A percentile compares a stretch with the other conserved stretches of the same genome.
phyloP scores from a whole-genome alignment of 2,888 invertebrate genomes.

The Drosophila lutescens region DNA sequence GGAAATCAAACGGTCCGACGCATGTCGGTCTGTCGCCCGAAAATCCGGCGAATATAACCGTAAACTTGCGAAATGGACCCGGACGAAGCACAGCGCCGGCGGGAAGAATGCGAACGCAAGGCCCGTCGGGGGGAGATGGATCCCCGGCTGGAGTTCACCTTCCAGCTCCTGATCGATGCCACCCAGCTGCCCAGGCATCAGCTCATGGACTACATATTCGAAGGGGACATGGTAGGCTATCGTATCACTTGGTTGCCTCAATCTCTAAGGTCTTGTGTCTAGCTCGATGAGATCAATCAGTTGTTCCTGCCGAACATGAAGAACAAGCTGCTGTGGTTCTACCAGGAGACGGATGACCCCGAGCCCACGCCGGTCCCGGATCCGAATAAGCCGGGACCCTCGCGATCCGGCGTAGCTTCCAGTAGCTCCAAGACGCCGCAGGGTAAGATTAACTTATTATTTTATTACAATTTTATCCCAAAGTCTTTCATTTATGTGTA shows the following conservation, averaged over 20 bases:
- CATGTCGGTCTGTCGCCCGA: conserved; percentile 4
- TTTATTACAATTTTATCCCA: too few species aligned
- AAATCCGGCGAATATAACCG: conserved; percentile 14
- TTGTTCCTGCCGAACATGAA: conserved; percentile 93
- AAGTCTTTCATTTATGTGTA: too few species aligned
- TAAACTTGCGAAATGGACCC: conserved; percentile 70
- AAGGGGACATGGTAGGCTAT: conserved; percentile 91
- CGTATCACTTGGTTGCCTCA: background rate
- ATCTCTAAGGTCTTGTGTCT: conserved; percentile 10
- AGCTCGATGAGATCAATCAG: conserved; percentile 95
- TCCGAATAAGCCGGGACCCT: conserved; percentile 85
- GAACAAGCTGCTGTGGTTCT: conserved; percentile 94
- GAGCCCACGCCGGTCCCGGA: conserved; percentile 84
- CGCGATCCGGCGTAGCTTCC: conserved; percentile 85
- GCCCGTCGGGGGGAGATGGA: conserved; percentile 96
- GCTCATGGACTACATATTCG: conserved; percentile 95
- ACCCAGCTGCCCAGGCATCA: conserved; percentile 92
- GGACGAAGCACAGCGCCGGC: conserved; percentile 87
- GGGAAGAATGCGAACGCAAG: conserved; percentile 96
- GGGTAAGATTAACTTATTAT: too few species aligned
- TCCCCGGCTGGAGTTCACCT: conserved; percentile 94
- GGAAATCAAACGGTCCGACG: conserved; percentile 55
- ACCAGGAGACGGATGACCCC: conserved; percentile 92
- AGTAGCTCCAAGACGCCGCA: conserved; percentile 84
- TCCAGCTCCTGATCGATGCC: conserved; percentile 93